Conservation (phyloP, 2,888 invertebrate genomes). For the Sminthurides aquaticus region DNA sequence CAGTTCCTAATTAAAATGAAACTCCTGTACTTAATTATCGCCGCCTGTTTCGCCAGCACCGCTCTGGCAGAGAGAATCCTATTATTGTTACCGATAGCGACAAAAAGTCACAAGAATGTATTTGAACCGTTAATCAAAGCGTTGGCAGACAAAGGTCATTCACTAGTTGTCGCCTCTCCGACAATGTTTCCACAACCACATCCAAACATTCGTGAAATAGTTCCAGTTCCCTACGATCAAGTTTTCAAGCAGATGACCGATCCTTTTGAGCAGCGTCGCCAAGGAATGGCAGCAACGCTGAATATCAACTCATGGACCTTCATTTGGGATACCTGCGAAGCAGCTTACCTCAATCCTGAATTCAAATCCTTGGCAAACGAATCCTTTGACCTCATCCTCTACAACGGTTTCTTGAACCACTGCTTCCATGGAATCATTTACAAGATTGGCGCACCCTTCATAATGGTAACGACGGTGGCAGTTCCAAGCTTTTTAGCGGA, state of each 20-base stretch:
- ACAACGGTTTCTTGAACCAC: slow-evolving; percentile 47
- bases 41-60: neutral
- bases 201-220: slow-evolving; percentile 23
- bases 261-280: slow-evolving; percentile 21
- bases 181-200: slow-evolving; percentile 47
- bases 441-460: slow-evolving; percentile 48
- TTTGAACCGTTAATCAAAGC: slow-evolving; percentile 49
- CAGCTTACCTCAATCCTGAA: slow-evolving; percentile 15
- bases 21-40: no score
- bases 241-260: slow-evolving; percentile 19
- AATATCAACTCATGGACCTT: slow-evolving; percentile 5
- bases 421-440: slow-evolving; percentile 50
- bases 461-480: slow-evolving; percentile 23
- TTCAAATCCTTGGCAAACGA: slow-evolving; percentile 17
- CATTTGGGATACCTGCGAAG: slow-evolving; percentile 19
- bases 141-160: slow-evolving; percentile 51
- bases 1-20: no score
- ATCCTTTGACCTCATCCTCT: slow-evolving; percentile 43
- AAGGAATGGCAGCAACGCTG: neutral
- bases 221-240: slow-evolving; percentile 23
- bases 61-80: slow-evolving; percentile 7
- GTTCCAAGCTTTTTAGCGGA: neutral
- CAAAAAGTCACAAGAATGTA: slow-evolving; percentile 29
- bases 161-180: slow-evolving; percentile 52
- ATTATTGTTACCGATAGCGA: slow-evolving; percentile 33